Conservation (phyloP, 2,113 vertebrate species). For the Amblyopsis rosae region DNA sequence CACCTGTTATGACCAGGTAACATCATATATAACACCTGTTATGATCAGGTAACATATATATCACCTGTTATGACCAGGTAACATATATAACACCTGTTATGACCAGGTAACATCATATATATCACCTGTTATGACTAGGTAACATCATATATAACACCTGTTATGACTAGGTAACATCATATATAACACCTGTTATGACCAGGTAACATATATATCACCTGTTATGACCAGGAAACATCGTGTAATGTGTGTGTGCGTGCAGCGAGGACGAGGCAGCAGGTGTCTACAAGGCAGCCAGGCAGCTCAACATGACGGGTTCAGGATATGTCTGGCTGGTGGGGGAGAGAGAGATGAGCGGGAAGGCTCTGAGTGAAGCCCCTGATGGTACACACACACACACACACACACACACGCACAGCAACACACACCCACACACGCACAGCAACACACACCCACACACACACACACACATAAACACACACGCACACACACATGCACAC, state of each 20-base stretch:
- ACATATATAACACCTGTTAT: too few species aligned
- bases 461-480: background rate
- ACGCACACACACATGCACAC: background rate
- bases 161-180: too few species aligned
- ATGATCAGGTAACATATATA: too few species aligned
- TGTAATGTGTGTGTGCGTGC: slow-evolving; percentile 37
- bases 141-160: background rate
- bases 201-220: too few species aligned
- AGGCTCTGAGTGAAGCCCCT: slow-evolving; percentile 92
- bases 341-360: slow-evolving; percentile 94
- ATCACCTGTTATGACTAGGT: background rate
- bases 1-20: background rate
- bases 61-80: too few species aligned
- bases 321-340: slow-evolving; percentile 98
- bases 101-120: too few species aligned
- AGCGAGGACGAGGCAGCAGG: slow-evolving; percentile 95
- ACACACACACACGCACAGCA: too few species aligned
- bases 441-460: background rate
- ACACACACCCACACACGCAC: background rate
- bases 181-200: too few species aligned
- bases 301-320: slow-evolving; percentile 96
- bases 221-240: too few species aligned
- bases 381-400: slow-evolving; percentile 81
- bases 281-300: slow-evolving; percentile 90
- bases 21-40: too few species aligned